A percentile compares a stretch with the other conserved stretches of the same genome.
These are phyloP conservation scores for Polyergus mexicanus DNA, from an alignment of 1,140 invertebrate genomes.

Conservation along the genomic window DNA sequence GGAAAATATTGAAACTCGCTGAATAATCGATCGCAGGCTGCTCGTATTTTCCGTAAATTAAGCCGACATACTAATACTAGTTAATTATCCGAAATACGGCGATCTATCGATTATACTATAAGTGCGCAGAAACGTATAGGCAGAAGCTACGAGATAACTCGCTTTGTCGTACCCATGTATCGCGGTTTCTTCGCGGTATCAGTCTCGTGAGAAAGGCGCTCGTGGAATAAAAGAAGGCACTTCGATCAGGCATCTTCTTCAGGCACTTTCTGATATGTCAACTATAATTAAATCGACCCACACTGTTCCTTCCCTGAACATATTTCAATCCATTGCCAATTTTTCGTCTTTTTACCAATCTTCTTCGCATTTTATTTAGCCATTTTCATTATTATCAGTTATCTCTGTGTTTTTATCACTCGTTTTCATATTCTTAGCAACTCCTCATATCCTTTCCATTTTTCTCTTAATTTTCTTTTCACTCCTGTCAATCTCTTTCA, in stretches of 20 bases:
- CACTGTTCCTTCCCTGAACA: not conserved
- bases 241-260: slow-evolving; percentile 38
- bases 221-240: slow-evolving; percentile 52
- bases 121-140: slow-evolving; percentile 82
- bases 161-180: slow-evolving; percentile 81
- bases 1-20: not conserved
- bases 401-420: not conserved
- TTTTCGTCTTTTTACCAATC: not conserved
- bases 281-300: not conserved
- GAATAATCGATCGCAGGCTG: not conserved
- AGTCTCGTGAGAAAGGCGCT: slow-evolving; percentile 82
- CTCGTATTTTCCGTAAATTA: slow-evolving; percentile 7
- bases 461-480: not conserved
- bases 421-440: not conserved
- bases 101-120: slow-evolving; percentile 61
- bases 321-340: not conserved
- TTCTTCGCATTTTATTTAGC: not conserved
- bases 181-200: slow-evolving; percentile 81
- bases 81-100: slow-evolving; percentile 72
- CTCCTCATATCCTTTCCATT: not conserved
- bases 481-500: not conserved
- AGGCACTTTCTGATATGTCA: slow-evolving; percentile 73
- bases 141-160: slow-evolving; percentile 84
- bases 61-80: slow-evolving; percentile 80
- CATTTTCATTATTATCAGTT: not conserved